A percentile compares a stretch with the other conserved stretches of the same genome.
Evolutionary conservation across 2,888 invertebrate species (phyloP).

Genomic region (Panorpa germanica): DNA sequence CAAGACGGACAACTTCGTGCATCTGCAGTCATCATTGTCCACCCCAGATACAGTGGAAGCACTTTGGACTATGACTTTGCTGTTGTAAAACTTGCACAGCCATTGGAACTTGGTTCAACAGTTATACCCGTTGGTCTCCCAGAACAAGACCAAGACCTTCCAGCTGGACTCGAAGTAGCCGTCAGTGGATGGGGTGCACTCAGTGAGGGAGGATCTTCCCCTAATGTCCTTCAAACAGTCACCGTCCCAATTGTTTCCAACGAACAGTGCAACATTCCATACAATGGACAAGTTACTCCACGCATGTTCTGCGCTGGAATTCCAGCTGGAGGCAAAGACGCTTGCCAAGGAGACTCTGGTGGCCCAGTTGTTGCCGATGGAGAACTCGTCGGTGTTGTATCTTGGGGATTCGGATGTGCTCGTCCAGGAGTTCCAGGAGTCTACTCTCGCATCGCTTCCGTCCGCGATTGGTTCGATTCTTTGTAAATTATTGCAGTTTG

Average conservation of each 20-base stretch:
- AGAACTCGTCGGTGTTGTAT: conserved; percentile 70
- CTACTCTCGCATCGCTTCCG: conserved; percentile 67
- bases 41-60: conserved; percentile 23
- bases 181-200: conserved; percentile 29
- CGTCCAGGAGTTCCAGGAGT: conserved; percentile 71
- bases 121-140: conserved; percentile 22
- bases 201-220: conserved; percentile 14
- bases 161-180: conserved; percentile 22
- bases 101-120: conserved; percentile 20
- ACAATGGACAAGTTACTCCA: conserved; percentile 26
- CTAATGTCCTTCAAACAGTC: conserved; percentile 26
- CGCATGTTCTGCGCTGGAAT: conserved; percentile 31
- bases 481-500: too few species aligned
- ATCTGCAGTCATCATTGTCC: conserved; percentile 22
- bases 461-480: too few species aligned
- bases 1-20: conserved; percentile 25
- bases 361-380: too few species aligned
- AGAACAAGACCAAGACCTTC: conserved; percentile 19
- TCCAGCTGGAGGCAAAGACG: conserved; percentile 26
- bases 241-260: conserved; percentile 31
- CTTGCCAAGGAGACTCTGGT: conserved; percentile 27
- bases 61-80: conserved; percentile 31
- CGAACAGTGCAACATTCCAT: conserved; percentile 27
- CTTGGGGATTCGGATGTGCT: conserved; percentile 82
- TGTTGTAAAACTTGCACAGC: conserved; percentile 24